A percentile compares a stretch with the other conserved stretches of the same genome.
phyloP scores from a whole-genome alignment of 37 sponge, comb jelly and placozoan species.

The Trichoplax adhaerens region DNA sequence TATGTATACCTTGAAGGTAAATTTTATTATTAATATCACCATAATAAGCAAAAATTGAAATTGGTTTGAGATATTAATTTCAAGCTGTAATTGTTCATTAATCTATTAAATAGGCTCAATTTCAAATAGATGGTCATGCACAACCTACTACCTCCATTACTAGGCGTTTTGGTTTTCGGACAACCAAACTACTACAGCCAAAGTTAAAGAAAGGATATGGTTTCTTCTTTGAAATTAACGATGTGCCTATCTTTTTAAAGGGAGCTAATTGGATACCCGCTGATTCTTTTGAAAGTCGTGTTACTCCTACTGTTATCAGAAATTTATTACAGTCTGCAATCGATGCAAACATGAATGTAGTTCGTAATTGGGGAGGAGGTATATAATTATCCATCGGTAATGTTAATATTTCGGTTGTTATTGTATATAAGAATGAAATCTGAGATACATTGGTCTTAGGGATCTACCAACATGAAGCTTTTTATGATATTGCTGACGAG shows the following conservation, averaged over 20 bases:
- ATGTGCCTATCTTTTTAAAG: conserved; percentile 51
- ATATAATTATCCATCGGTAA: not conserved
- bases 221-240: not conserved
- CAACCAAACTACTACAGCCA: conserved; percentile 1
- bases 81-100: no score
- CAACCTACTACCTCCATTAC: not conserved
- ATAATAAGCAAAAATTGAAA: no score
- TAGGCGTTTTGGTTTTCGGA: conserved; percentile 4
- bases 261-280: conserved; percentile 89
- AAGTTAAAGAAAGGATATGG: not conserved
- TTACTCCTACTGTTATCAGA: conserved; percentile 18
- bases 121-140: no score
- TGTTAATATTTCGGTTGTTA: not conserved
- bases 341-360: conserved; percentile 70
- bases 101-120: no score
- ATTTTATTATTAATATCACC: not conserved
- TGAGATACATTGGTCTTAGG: conserved; percentile 14
- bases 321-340: conserved; percentile 40
- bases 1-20: conserved; percentile 3
- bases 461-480: conserved; percentile 80
- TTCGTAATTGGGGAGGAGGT: conserved; percentile 59
- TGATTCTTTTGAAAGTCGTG: conserved; percentile 69
- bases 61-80: no score
- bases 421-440: not conserved
- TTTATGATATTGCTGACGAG: conserved; percentile 80